phyloP scores from a whole-genome alignment of 2,113 vertebrate species.

The Pimephales promelas region DNA sequence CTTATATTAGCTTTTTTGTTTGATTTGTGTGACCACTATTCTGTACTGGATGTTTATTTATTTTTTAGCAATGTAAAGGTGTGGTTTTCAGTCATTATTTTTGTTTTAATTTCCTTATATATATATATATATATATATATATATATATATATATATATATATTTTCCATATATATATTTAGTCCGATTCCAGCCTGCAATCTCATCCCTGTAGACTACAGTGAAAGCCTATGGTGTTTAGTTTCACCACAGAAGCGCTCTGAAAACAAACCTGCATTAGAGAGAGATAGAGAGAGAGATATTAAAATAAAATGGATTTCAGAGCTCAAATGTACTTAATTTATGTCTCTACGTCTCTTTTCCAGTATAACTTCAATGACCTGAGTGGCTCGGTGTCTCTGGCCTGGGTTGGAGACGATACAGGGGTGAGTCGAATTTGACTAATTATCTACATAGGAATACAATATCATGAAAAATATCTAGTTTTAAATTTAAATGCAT shows the following conservation, averaged over 20 bases:
- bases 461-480: neutral
- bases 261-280: constrained; percentile 2
- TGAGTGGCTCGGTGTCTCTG: constrained; percentile 87
- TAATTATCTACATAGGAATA: neutral
- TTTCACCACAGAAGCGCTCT: constrained; percentile 25
- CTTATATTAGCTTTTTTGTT: neutral
- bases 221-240: constrained; percentile 11
- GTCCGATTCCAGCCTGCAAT: neutral
- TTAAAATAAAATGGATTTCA: too few species aligned
- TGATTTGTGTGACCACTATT: neutral
- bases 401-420: constrained; percentile 92
- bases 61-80: neutral
- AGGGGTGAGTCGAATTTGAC: constrained; percentile 80
- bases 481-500: constrained; percentile 12
- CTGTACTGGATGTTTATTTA: neutral
- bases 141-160: too few species aligned
- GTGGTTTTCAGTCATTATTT: neutral
- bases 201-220: neutral
- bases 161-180: neutral
- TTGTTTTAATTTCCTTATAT: neutral
- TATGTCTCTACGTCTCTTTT: constrained; percentile 12
- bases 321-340: neutral
- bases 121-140: too few species aligned
- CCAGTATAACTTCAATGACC: constrained; percentile 84
- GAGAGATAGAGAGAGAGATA: neutral